phyloP scores from a whole-genome alignment of 2,113 vertebrate genomes.

The Hymenochirus boettgeri region DNA sequence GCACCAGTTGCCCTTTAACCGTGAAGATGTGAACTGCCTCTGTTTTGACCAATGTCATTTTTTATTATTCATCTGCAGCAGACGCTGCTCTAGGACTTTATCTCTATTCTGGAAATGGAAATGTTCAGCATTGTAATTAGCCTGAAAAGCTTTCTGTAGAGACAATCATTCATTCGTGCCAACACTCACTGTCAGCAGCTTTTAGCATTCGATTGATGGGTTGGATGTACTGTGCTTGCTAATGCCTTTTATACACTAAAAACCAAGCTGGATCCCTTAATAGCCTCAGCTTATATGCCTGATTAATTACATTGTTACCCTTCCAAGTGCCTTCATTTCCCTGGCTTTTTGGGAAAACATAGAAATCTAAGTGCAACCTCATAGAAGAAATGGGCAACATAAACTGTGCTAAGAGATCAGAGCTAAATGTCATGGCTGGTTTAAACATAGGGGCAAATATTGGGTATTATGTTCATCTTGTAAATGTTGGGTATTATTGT shows the following conservation, averaged over 20 bases:
- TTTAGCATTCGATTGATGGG: background rate
- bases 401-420: too few species aligned
- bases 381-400: too few species aligned
- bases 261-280: slow-evolving; percentile 13
- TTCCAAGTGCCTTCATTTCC: background rate
- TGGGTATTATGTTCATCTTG: too few species aligned
- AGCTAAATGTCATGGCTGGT: too few species aligned
- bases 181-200: slow-evolving; percentile 7
- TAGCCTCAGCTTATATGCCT: background rate
- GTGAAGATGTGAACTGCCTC: too few species aligned
- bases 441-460: too few species aligned
- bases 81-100: slow-evolving; percentile 3
- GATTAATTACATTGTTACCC: background rate
- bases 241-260: slow-evolving; percentile 2
- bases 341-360: too few species aligned
- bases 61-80: too few species aligned
- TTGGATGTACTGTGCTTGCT: slow-evolving; percentile 10
- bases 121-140: slow-evolving; percentile 41
- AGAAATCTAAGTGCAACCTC: too few species aligned
- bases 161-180: slow-evolving; percentile 30
- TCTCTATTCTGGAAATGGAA: slow-evolving; percentile 1
- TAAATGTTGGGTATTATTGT: too few species aligned
- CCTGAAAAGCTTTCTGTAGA: slow-evolving; percentile 38
- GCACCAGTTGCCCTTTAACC: too few species aligned
- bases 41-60: too few species aligned